Percentiles rank a stretch among this genome's conserved stretches.
Conservation (phyloP, 2,113 vertebrate species). For the Lampris megalopsis region DNA sequence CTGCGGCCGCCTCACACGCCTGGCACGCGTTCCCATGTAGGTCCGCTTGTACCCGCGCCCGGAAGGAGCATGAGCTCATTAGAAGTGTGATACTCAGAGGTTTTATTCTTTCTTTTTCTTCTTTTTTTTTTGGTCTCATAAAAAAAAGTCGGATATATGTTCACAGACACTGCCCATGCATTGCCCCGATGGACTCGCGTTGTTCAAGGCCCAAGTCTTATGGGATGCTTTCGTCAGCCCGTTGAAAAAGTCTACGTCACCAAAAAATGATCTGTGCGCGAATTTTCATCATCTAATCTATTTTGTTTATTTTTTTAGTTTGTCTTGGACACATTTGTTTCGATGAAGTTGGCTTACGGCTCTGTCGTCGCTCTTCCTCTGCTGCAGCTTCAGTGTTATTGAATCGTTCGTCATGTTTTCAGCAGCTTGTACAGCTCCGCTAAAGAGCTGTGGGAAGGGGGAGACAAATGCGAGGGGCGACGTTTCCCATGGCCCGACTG, state of each 20-base stretch:
- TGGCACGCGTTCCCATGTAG: slow-evolving; percentile 2
- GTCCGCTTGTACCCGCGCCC: slow-evolving; percentile 68
- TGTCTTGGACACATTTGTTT: no score
- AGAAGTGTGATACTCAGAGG: slow-evolving; percentile 71
- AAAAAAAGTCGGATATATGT: no score
- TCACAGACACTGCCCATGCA: no score
- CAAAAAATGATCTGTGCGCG: slow-evolving; percentile 37
- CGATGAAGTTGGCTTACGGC: no score
- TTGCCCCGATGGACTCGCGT: slow-evolving; percentile 1
- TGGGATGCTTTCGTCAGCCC: slow-evolving; percentile 63
- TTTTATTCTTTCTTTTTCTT: slow-evolving; percentile 37
- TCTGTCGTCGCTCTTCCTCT: no score
- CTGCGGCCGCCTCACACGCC: slow-evolving; percentile 60
- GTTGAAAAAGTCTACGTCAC: slow-evolving; percentile 56
- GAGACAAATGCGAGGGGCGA: no score
- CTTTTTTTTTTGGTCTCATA: no score
- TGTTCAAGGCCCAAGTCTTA: slow-evolving; percentile 51
- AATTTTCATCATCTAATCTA: slow-evolving; percentile 4
- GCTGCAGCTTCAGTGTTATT: no score
- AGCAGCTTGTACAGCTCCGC: no score
- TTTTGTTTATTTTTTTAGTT: slow-evolving; percentile 3
- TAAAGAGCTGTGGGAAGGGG: no score
- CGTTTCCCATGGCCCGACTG: no score
- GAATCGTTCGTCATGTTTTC: no score
- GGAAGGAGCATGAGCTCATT: slow-evolving; percentile 73